Base-by-base conservation (phyloP, 2,888 invertebrate genomes). In the Eulithis prunata region DNA sequence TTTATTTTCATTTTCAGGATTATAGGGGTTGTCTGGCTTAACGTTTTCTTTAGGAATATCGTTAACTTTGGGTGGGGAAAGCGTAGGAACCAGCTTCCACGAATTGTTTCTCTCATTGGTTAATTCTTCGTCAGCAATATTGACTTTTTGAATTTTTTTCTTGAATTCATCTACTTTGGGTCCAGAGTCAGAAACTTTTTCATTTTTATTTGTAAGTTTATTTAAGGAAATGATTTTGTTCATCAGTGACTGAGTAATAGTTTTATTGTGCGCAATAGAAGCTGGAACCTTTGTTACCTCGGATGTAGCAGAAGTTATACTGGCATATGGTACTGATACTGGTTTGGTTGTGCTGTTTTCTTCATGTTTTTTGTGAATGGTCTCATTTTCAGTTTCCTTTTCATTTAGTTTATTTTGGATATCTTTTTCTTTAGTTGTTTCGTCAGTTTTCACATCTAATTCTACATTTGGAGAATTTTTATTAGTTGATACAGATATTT, bases 51-150 rank as follows among this genome's bases (percentile, higher is more conserved):
- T 91, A 10, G 78, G 74, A 12, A 85, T 77, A 74, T 90, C 90
- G 74, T 87, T 86, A 8, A 76, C 70, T 81, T 91, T 92, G 10
- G 94, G 90, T 12, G 95, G 94, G 21, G 90, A 84, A 13, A 95
- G 88, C 1, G 94, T 94, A 13, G 95, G 91, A 68, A 95, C 93
- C 43, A 95, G 85, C 70, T 94, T 94, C 95, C 95, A 95, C 8
- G 93, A 90, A 78, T 86, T 87, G 72, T 91, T 93, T 68, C 87
- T 84, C 71, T 88, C 86, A 65, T 79, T 89, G 0, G 78, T 76
- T 49, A 91, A 70, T 76, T 93, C 93, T 75, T 91, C 91, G 14
- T 91, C 91, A 60, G 89, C 91, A 57, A 90, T 88, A 62, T 92
- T 91, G 0, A 92, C 88, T 77, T 92, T 92, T 71, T 93, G 93